These are phyloP conservation scores for Polypterus senegalus DNA, from an alignment of 2,113 vertebrate species.

Conservation along the genomic window DNA sequence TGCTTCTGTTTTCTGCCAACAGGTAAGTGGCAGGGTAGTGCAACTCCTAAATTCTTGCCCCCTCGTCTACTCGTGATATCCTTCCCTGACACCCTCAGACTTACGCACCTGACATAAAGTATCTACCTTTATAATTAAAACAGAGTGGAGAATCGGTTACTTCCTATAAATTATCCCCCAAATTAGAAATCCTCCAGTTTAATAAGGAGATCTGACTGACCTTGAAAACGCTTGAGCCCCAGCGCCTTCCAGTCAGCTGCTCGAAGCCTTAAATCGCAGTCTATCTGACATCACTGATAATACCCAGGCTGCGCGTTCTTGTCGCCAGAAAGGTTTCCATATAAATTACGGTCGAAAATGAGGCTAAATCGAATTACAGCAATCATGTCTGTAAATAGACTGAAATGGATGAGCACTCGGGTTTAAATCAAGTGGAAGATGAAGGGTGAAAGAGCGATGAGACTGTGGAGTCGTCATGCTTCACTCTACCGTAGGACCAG, in stretches of 20 bases:
- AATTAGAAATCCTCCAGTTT: too few species aligned
- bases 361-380: conserved; percentile 43
- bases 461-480: too few species aligned
- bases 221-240: conserved; percentile 25
- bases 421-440: background rate
- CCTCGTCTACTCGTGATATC: too few species aligned
- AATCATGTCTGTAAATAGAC: conserved; percentile 28
- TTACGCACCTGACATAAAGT: too few species aligned
- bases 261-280: conserved; percentile 12
- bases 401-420: conserved; percentile 1
- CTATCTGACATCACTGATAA: background rate
- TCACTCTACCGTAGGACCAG: too few species aligned
- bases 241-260: background rate
- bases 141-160: too few species aligned
- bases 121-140: too few species aligned
- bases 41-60: too few species aligned
- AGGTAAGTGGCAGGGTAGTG: too few species aligned
- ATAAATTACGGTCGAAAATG: conserved; percentile 41
- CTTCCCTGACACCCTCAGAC: too few species aligned
- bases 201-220: conserved; percentile 9
- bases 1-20: too few species aligned
- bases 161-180: too few species aligned
- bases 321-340: conserved; percentile 21
- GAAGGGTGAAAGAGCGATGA: background rate
- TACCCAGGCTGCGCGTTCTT: conserved; percentile 14